Evolutionary conservation across 2,797 vertebrate species (phyloP), one percentile per base, ranked within the genome.

Genomic region (Acestrorhynchus altus): DNA sequence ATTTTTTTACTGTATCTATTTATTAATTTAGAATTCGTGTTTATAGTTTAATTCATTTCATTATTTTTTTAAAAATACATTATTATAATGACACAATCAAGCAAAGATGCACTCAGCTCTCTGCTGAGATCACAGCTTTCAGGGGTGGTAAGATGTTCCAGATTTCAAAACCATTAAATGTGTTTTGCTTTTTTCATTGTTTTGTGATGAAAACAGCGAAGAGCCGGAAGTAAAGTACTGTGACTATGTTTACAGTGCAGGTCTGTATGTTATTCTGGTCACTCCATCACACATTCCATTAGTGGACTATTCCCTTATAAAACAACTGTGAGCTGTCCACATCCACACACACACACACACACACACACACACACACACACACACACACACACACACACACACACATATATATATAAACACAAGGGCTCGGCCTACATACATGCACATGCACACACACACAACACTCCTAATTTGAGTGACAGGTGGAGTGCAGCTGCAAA

Each of bases 401-500:
- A 60, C 39, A 10, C 72, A 11, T 24, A 35, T 66, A 73, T n/a
- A 66, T 72, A n/a, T n/a, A n/a, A n/a, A n/a, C n/a, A n/a, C n/a
- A n/a, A n/a, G n/a, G n/a, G n/a, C n/a, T n/a, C n/a, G n/a, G n/a
- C n/a, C n/a, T n/a, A n/a, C n/a, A n/a, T n/a, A n/a, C n/a, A 73
- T 40, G 57, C 59, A 40, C 73, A 65, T 40, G 35, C 66, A 63
- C 72, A 76, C 73, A 61, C 61, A 39, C 56, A 82, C 84, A 78
- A 80, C 85, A 80, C 82, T 79, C 73, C 74, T 74, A 80, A 12
- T 61, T 61, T 60, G 76, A 78, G 80, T 86, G 91, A 92, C 87
- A 89, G 89, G 87, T 86, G 87, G 89, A 85, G 61, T 56, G 91
- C 90, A 93, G 94, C 91, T 94, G 92, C 78, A 67, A 83, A 92